phyloP scores from a whole-genome alignment of 2,113 vertebrate species.

The Xiphophorus couchianus region DNA sequence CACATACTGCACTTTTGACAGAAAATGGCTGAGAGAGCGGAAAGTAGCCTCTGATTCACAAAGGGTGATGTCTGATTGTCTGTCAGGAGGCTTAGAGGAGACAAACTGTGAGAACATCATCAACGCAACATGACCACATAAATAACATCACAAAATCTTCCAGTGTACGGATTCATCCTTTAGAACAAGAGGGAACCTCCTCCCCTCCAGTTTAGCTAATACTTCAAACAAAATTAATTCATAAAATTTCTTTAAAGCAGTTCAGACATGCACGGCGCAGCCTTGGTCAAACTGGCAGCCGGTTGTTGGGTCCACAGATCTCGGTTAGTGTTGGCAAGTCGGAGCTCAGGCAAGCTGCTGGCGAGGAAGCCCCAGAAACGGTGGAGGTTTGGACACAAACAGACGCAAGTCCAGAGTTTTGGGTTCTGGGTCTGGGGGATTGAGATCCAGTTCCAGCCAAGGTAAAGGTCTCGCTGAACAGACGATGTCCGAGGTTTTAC shows the following conservation, averaged over 20 bases:
- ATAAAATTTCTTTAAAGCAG: slow-evolving; percentile 69
- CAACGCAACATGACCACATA: slow-evolving; percentile 71
- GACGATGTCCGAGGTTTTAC: slow-evolving; percentile 24
- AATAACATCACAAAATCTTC: slow-evolving; percentile 75
- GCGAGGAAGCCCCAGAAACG: slow-evolving; percentile 18
- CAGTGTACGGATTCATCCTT: slow-evolving; percentile 71
- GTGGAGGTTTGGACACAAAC: slow-evolving; percentile 4
- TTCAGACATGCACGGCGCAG: slow-evolving; percentile 73
- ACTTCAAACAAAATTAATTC: slow-evolving; percentile 60
- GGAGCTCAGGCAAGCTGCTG: slow-evolving; percentile 41
- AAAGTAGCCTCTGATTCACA: slow-evolving; percentile 57
- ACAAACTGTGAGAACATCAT: slow-evolving; percentile 63
- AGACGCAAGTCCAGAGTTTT: slow-evolving; percentile 15
- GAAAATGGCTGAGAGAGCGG: slow-evolving; percentile 55
- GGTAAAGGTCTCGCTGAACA: slow-evolving; percentile 53
- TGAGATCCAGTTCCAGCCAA: slow-evolving; percentile 75
- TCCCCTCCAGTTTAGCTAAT: slow-evolving; percentile 36
- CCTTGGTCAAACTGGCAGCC: slow-evolving; percentile 36
- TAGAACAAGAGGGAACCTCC: slow-evolving; percentile 45
- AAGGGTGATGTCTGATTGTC: slow-evolving; percentile 76
- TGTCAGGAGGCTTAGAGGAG: slow-evolving; percentile 50
- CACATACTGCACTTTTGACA: slow-evolving; percentile 62
- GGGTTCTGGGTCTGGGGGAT: slow-evolving; percentile 71
- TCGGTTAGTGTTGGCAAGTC: slow-evolving; percentile 51
- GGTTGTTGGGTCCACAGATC: slow-evolving; percentile 41